Evolutionary conservation across 37 sponge, comb jelly and placozoan genomes (phyloP).

Genomic region (Axinella damicornis): DNA sequence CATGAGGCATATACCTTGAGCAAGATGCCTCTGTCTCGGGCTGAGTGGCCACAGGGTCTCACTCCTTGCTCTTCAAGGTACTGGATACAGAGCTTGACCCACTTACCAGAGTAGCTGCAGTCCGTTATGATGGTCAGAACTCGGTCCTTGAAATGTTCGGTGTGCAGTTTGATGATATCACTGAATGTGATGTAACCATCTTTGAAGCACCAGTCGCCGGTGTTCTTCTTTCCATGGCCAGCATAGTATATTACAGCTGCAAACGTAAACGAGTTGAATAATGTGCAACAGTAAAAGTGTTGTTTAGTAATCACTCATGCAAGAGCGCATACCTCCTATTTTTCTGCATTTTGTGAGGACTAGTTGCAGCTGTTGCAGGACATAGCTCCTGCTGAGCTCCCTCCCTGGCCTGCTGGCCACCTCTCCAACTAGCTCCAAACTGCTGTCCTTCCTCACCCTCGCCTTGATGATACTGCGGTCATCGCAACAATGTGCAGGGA

Average conservation of each 20-base stretch:
- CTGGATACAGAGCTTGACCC: conserved; percentile 43
- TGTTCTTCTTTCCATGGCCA: conserved; percentile 66
- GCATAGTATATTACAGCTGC: conserved; percentile 70
- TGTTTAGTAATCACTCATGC: background rate
- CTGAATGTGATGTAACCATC: conserved; percentile 69
- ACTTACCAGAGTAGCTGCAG: conserved; percentile 70
- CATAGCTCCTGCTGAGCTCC: background rate
- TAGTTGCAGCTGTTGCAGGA: background rate
- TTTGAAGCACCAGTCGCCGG: conserved; percentile 89
- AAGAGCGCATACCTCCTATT: background rate
- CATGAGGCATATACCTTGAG: conserved; percentile 66
- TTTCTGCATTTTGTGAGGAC: background rate
- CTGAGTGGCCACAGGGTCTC: conserved; percentile 72
- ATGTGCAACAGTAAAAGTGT: too few species aligned
- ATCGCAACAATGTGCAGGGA: background rate
- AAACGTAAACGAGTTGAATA: background rate
- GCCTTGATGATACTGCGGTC: background rate
- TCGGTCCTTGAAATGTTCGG: conserved; percentile 39
- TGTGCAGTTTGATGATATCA: conserved; percentile 66
- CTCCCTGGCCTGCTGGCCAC: background rate
- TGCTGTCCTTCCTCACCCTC: background rate
- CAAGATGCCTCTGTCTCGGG: conserved; percentile 60
- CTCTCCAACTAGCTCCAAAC: background rate
- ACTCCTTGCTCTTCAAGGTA: conserved; percentile 61
- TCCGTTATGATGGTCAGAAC: conserved; percentile 61